A percentile compares a stretch with the other conserved stretches of the same genome.
Evolutionary conservation across 2,113 vertebrate species (phyloP).

Genomic region (Albula glossodonta): DNA sequence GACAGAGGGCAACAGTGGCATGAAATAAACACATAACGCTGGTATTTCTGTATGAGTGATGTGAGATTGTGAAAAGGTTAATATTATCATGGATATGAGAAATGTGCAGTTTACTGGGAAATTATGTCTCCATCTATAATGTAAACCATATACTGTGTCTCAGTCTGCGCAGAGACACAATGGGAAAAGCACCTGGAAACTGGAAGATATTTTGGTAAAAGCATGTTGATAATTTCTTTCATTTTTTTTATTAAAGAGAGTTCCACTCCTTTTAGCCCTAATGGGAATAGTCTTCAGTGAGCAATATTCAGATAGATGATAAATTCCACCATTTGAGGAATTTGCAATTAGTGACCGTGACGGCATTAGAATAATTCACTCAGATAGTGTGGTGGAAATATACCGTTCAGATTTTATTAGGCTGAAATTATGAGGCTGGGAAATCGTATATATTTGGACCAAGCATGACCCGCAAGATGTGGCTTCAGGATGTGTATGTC

Average conservation of each 20-base stretch:
- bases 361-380: not conserved
- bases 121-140: not conserved
- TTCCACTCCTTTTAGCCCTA: slow-evolving; percentile 1
- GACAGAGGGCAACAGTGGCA: not conserved
- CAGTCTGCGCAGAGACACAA: not conserved
- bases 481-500: not conserved
- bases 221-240: not conserved
- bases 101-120: not conserved
- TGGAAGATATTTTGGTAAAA: not conserved
- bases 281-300: not conserved
- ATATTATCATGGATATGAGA: slow-evolving; percentile 2
- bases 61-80: not conserved
- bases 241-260: not conserved
- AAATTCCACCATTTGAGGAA: not conserved
- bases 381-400: not conserved
- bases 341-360: not conserved
- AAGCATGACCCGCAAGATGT: not conserved
- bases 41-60: not conserved
- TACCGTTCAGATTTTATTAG: not conserved
- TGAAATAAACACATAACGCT: not conserved
- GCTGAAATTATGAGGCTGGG: not conserved
- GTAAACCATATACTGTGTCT: not conserved
- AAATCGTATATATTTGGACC: not conserved
- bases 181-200: not conserved
- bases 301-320: not conserved